A percentile compares a stretch with the other conserved stretches of the same genome.
These are phyloP conservation scores for Amphibalanus amphitrite DNA, from an alignment of 1,140 invertebrate genomes.

Conservation along the genomic window DNA sequence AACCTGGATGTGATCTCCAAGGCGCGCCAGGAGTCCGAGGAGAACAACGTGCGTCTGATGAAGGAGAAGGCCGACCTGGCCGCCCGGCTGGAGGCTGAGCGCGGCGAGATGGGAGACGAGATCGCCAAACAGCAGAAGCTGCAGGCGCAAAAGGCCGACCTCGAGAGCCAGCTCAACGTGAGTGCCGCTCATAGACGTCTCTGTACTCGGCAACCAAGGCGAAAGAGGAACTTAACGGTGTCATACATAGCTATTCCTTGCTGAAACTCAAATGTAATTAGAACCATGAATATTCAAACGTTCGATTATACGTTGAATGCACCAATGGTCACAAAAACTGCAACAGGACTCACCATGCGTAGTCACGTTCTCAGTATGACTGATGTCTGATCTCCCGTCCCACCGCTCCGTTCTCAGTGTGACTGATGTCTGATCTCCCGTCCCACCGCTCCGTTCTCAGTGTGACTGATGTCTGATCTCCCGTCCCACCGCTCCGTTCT, in stretches of 20 bases:
- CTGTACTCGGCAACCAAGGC: neutral
- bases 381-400: too few species aligned
- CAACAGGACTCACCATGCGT: neutral
- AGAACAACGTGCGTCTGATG: slow-evolving; percentile 54
- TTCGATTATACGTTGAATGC: neutral
- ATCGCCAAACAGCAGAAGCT: slow-evolving; percentile 87
- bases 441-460: too few species aligned
- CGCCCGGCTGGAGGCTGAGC: slow-evolving; percentile 72
- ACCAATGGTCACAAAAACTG: neutral
- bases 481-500: too few species aligned
- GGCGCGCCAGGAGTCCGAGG: slow-evolving; percentile 89
- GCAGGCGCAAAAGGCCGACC: slow-evolving; percentile 85
- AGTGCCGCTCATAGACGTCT: slow-evolving; percentile 24
- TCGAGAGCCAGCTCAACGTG: slow-evolving; percentile 85
- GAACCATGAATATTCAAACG: neutral
- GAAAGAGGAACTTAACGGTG: too few species aligned
- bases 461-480: too few species aligned
- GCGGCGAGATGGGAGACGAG: slow-evolving; percentile 65
- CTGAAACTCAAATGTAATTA: neutral
- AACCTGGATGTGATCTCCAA: slow-evolving; percentile 87
- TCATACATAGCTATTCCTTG: too few species aligned
- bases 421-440: too few species aligned
- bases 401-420: too few species aligned
- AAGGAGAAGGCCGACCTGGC: slow-evolving; percentile 84
- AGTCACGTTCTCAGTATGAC: neutral